Conservation (phyloP, 1,140 invertebrate genomes). For the Chironomus tepperi region DNA sequence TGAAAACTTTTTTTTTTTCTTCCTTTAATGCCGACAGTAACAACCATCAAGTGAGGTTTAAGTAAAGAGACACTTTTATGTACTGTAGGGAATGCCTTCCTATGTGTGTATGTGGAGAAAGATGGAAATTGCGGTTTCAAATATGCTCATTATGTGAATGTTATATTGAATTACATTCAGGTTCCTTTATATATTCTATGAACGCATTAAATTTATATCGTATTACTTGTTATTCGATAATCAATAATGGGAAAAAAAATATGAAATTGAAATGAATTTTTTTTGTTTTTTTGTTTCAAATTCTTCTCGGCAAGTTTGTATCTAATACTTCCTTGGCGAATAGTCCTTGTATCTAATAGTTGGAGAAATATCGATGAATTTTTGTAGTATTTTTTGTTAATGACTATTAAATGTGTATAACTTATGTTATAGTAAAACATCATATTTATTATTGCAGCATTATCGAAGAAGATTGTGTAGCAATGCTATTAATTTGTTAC, state of each 20-base stretch:
- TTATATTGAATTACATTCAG: neutral
- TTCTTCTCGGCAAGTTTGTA: too few species aligned
- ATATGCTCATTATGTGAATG: neutral
- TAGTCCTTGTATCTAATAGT: too few species aligned
- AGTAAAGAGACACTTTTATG: neutral
- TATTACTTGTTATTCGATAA: neutral
- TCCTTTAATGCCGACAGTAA: neutral
- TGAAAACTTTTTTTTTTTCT: neutral
- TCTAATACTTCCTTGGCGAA: too few species aligned
- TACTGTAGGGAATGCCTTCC: neutral
- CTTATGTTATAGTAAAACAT: too few species aligned
- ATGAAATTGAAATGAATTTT: neutral
- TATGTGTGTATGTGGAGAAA: neutral
- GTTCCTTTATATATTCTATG: neutral
- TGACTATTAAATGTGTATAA: too few species aligned
- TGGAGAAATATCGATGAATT: too few species aligned
- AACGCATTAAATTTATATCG: slow-evolving; percentile 2
- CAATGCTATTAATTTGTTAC: too few species aligned
- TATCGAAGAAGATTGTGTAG: too few species aligned
- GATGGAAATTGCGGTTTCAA: neutral
- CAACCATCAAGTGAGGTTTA: neutral
- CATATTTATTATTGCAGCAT: too few species aligned
- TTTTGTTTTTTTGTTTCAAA: neutral
- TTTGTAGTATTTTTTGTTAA: too few species aligned
- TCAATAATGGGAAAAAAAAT: neutral